Conservation (phyloP, 2,888 invertebrate species). For the Sarcophaga caerulescens region DNA sequence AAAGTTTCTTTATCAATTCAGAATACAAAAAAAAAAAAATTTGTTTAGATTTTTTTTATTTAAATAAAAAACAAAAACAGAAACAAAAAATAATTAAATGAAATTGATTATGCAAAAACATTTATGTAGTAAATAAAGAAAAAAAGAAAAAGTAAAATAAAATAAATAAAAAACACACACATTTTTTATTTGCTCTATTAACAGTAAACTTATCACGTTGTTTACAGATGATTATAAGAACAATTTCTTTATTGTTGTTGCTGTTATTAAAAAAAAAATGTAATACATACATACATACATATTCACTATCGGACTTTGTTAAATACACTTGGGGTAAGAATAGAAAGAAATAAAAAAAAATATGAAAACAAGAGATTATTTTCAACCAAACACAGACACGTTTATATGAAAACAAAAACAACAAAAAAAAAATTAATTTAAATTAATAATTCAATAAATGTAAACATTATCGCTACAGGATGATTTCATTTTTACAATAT, state of each 20-base stretch:
- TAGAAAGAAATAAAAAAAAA: background rate
- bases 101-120: conserved; percentile 32
- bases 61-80: no score
- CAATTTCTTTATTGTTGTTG: background rate
- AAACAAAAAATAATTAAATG: background rate
- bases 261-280: background rate
- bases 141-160: background rate
- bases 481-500: background rate
- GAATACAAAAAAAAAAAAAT: no score
- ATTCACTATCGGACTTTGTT: conserved; percentile 48
- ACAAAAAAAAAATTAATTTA: background rate
- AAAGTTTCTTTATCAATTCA: no score
- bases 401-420: background rate
- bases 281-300: background rate
- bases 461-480: background rate
- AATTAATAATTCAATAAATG: background rate
- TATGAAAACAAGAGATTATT: background rate
- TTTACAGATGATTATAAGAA: conserved; percentile 55
- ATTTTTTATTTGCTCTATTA: conserved; percentile 62
- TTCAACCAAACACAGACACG: no score
- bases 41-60: background rate
- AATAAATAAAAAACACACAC: background rate
- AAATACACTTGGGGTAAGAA: conserved; percentile 6
- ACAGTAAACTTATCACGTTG: conserved; percentile 64
- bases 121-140: background rate